Conservation (phyloP, 35 echinoderm and acorn worm genomes). For the Chiridota heheva region DNA sequence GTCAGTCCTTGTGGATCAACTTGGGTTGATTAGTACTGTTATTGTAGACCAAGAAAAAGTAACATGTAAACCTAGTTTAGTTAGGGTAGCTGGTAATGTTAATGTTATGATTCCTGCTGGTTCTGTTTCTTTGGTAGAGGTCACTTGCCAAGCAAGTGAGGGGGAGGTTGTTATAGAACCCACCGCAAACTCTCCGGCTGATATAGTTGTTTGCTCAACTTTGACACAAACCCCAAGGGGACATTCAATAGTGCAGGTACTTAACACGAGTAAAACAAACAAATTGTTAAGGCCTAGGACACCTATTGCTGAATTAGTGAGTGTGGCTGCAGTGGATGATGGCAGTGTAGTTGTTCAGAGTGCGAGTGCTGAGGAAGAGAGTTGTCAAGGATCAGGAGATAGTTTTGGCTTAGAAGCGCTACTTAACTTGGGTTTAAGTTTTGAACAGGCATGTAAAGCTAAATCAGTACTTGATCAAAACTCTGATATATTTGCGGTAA, state of each 20-base stretch:
- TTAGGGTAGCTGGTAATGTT: not conserved
- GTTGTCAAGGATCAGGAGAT: too few species aligned
- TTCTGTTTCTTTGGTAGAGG: not conserved
- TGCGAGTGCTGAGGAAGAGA: too few species aligned
- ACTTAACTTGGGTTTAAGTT: not conserved
- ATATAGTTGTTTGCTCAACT: not conserved
- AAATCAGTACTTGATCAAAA: conserved; percentile 14
- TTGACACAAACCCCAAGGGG: not conserved
- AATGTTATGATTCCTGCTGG: not conserved
- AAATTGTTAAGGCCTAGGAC: not conserved
- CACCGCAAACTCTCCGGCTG: not conserved
- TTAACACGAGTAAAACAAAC: not conserved
- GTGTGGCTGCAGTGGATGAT: not conserved
- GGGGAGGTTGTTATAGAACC: conserved; percentile 1
- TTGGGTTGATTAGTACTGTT: not conserved
- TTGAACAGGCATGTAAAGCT: conserved; percentile 2
- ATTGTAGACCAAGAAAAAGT: not conserved
- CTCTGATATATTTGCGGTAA: conserved; percentile 25
- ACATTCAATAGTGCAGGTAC: not conserved
- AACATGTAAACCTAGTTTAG: too few species aligned
- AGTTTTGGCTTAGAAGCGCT: too few species aligned
- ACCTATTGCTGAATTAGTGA: not conserved
- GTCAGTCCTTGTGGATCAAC: not conserved
- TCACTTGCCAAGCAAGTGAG: not conserved
- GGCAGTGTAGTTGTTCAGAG: not conserved